These are phyloP conservation scores for Xestia rhomboidea DNA, from an alignment of 2,888 invertebrate species.

Conservation along the genomic window DNA sequence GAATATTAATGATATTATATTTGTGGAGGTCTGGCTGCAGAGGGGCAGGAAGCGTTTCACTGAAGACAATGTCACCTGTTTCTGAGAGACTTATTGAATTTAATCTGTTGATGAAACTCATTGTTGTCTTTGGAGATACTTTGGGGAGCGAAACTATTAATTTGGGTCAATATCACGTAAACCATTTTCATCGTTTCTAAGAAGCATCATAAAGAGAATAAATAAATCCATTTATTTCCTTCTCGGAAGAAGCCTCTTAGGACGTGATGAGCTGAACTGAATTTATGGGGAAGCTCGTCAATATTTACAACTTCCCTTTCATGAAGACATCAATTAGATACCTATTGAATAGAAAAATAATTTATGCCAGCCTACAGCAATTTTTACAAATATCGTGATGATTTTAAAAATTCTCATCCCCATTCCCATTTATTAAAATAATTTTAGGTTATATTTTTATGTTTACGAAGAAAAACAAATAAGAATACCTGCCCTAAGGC, in stretches of 20 bases:
- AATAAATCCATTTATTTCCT: neutral
- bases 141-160: neutral
- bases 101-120: neutral
- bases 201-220: neutral
- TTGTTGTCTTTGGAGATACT: neutral
- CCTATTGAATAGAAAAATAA: neutral
- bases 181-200: neutral
- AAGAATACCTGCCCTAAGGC: neutral
- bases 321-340: neutral
- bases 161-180: neutral
- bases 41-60: constrained; percentile 25
- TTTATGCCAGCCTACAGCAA: neutral
- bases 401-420: neutral
- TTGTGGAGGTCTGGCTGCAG: constrained; percentile 41
- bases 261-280: neutral
- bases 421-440: neutral
- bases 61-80: neutral
- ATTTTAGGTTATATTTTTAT: neutral
- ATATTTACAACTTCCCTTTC: neutral
- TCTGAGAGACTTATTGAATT: neutral
- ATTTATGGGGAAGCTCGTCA: neutral
- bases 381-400: neutral
- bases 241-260: neutral
- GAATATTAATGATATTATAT: constrained; percentile 71
- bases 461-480: neutral